A percentile compares a stretch with the other conserved stretches of the same genome.
phyloP scores from a whole-genome alignment of 2,113 vertebrate genomes.

The Pantherophis guttatus region DNA sequence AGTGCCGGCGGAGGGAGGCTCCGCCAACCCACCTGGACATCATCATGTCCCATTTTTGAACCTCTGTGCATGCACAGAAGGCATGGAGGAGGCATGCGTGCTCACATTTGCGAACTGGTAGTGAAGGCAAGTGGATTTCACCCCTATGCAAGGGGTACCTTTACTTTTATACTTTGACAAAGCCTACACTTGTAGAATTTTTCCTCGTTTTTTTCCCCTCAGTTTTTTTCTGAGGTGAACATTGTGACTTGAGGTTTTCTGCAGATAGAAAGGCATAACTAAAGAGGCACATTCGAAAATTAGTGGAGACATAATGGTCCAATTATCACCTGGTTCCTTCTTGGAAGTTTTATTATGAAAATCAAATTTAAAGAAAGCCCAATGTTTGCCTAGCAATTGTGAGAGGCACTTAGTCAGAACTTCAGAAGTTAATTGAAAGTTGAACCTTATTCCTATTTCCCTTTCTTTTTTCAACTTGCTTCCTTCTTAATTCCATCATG shows the following conservation, averaged over 20 bases:
- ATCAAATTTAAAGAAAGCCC: conserved; percentile 14
- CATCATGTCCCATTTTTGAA: too few species aligned
- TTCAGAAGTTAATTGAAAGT: conserved; percentile 20
- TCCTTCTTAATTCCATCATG: conserved; percentile 7
- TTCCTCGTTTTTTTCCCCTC: not conserved
- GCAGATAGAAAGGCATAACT: not conserved
- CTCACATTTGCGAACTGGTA: too few species aligned
- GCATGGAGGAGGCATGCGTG: too few species aligned
- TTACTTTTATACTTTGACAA: not conserved
- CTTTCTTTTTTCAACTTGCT: not conserved
- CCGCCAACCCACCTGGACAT: too few species aligned
- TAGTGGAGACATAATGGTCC: not conserved
- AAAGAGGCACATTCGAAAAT: not conserved
- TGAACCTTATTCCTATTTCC: conserved; percentile 3
- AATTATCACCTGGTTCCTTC: not conserved
- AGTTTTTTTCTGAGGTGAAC: not conserved
- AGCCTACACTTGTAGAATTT: not conserved
- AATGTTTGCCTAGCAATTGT: conserved; percentile 35
- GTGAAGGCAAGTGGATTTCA: too few species aligned
- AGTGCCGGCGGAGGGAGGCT: too few species aligned
- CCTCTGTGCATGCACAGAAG: too few species aligned
- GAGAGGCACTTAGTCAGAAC: conserved; percentile 5
- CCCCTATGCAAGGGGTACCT: too few species aligned
- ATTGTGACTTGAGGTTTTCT: not conserved
- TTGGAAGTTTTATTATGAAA: not conserved